A percentile compares a stretch with the other conserved stretches of the same genome.
Evolutionary conservation across 2,113 vertebrate species (phyloP).

Genomic region (Bujurquina vittata): DNA sequence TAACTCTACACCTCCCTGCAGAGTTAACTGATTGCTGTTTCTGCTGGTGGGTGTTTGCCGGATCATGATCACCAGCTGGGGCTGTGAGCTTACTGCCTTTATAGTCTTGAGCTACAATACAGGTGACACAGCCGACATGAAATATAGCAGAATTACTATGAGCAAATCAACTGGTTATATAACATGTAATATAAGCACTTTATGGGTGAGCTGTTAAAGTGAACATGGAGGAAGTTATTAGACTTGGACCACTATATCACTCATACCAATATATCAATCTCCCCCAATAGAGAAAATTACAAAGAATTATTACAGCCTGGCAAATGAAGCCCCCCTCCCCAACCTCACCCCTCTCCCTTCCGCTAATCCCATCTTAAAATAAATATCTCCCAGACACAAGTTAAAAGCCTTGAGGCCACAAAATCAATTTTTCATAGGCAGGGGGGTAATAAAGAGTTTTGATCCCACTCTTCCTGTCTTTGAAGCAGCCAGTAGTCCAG

Average conservation of each 20-base stretch:
- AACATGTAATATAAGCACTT: constrained; percentile 54
- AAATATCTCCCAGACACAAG: constrained; percentile 64
- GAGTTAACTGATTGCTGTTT: constrained; percentile 22
- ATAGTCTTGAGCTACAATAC: constrained; percentile 22
- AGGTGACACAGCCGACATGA: constrained; percentile 33
- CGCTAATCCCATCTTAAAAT: constrained; percentile 46
- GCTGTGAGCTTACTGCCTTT: constrained; percentile 20
- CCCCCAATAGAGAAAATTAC: constrained; percentile 44
- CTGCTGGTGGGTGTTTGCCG: not conserved
- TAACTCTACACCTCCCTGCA: not conserved
- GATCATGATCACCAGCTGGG: constrained; percentile 19
- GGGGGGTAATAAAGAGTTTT: constrained; percentile 65
- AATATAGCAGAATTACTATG: constrained; percentile 47
- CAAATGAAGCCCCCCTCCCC: constrained; percentile 56
- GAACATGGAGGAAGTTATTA: constrained; percentile 46
- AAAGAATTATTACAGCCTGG: constrained; percentile 53
- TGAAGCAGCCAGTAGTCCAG: constrained; percentile 54
- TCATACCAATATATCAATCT: constrained; percentile 52
- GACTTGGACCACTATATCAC: constrained; percentile 32
- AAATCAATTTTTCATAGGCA: constrained; percentile 71
- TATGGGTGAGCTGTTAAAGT: constrained; percentile 50
- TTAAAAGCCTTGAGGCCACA: constrained; percentile 65
- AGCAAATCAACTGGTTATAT: constrained; percentile 57
- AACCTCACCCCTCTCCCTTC: constrained; percentile 1
- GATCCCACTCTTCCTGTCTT: constrained; percentile 58